These are phyloP conservation scores for Ceramica pisi DNA, from an alignment of 2,888 invertebrate species.

Conservation along the genomic window DNA sequence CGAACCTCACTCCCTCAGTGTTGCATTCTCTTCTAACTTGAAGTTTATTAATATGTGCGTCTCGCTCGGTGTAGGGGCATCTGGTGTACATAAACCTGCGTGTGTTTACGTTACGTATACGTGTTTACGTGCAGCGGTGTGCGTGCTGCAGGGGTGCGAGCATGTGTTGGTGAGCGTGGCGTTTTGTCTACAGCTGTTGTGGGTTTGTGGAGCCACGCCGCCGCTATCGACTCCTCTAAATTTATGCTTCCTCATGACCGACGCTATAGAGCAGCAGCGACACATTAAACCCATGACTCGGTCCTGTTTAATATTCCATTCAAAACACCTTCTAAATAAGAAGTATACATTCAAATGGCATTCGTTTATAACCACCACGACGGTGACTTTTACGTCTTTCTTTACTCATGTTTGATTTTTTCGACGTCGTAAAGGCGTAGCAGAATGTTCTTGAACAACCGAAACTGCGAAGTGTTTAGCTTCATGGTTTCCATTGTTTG, in stretches of 20 bases:
- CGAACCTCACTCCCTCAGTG: conserved; percentile 79
- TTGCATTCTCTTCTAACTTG: conserved; percentile 80
- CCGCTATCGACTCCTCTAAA: conserved; percentile 85
- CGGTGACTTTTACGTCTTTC: conserved; percentile 61
- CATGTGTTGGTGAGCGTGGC: conserved; percentile 83
- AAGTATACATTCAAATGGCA: conserved; percentile 75
- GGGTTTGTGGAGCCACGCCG: conserved; percentile 81
- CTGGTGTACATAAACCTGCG: conserved; percentile 89
- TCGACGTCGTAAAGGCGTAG: conserved; percentile 42
- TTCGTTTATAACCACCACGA: conserved; percentile 67
- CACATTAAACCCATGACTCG: conserved; percentile 76
- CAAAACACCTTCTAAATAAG: conserved; percentile 73
- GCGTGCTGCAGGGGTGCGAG: conserved; percentile 84
- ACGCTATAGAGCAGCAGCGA: conserved; percentile 75
- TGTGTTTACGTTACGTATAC: conserved; percentile 87
- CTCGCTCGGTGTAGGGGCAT: conserved; percentile 88
- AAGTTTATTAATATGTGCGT: conserved; percentile 77
- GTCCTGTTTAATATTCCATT: conserved; percentile 81
- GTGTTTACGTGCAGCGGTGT: conserved; percentile 73
- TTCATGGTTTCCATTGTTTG: conserved; percentile 72
- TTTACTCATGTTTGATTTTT: conserved; percentile 60
- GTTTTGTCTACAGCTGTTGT: conserved; percentile 89
- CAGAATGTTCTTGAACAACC: conserved; percentile 57
- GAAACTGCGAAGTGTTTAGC: conserved; percentile 63
- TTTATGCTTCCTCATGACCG: conserved; percentile 90